A percentile compares a stretch with the other conserved stretches of the same genome.
phyloP scores from a whole-genome alignment of 2,113 vertebrate genomes.

The Zapus hudsonius region DNA sequence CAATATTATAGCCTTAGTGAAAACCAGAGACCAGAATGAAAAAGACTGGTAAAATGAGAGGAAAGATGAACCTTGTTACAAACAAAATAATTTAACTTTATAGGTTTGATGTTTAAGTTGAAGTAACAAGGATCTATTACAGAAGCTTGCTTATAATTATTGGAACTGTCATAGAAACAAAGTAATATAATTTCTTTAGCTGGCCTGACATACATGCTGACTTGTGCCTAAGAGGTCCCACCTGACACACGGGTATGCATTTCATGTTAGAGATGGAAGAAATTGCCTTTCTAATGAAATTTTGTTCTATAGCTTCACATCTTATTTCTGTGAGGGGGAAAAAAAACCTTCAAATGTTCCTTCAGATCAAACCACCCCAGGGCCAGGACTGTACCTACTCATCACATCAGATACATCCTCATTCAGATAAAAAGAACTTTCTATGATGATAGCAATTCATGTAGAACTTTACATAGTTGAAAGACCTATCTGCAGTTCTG shows the following conservation, averaged over 20 bases:
- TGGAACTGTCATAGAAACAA: slow-evolving; percentile 33
- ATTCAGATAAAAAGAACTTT: slow-evolving; percentile 18
- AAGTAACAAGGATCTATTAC: neutral
- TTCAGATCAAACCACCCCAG: slow-evolving; percentile 46
- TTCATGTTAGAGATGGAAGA: slow-evolving; percentile 38
- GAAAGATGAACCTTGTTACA: neutral
- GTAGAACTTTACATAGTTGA: neutral
- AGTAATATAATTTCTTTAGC: slow-evolving; percentile 49
- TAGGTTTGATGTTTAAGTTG: neutral
- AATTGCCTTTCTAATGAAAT: slow-evolving; percentile 30
- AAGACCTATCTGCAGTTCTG: neutral
- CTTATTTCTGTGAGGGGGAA: neutral
- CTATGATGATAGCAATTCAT: neutral
- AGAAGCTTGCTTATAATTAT: neutral
- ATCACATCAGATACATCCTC: neutral
- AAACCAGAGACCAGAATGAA: neutral
- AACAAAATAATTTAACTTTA: neutral
- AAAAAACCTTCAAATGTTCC: slow-evolving; percentile 23
- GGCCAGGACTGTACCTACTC: neutral
- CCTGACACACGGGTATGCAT: slow-evolving; percentile 49
- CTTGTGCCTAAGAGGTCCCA: slow-evolving; percentile 44
- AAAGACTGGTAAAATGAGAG: neutral
- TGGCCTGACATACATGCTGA: slow-evolving; percentile 16
- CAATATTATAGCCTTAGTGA: neutral
- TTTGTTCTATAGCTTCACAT: slow-evolving; percentile 4